Evolutionary conservation across 2,888 invertebrate species (phyloP).

Genomic region (Drosophila limbata): DNA sequence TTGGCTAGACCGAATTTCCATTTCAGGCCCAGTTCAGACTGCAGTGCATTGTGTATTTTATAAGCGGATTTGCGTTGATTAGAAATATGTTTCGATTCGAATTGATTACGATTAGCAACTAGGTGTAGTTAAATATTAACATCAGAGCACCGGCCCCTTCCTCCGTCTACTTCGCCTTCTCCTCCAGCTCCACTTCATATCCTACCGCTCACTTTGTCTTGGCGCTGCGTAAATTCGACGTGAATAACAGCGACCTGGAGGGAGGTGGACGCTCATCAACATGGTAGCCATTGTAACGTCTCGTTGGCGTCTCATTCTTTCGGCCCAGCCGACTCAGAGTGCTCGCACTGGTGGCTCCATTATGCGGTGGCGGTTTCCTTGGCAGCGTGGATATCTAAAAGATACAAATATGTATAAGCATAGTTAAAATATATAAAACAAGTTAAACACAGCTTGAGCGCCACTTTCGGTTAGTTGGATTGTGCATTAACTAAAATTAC

Average conservation of each 20-base stretch:
- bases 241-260: slow-evolving; percentile 81
- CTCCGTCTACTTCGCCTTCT: not conserved
- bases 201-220: slow-evolving; percentile 53
- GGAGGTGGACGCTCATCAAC: slow-evolving; percentile 82
- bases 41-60: slow-evolving; percentile 13
- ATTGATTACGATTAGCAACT: slow-evolving; percentile 58
- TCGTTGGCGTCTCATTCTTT: slow-evolving; percentile 71
- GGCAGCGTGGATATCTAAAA: slow-evolving; percentile 82
- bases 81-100: slow-evolving; percentile 58
- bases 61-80: slow-evolving; percentile 47
- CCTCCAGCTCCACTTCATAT: not conserved
- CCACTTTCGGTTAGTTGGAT: not conserved
- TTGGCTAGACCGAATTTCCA: slow-evolving; percentile 14
- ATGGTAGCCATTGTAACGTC: slow-evolving; percentile 69
- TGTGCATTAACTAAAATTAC: not conserved
- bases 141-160: slow-evolving; percentile 50
- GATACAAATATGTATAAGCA: not conserved
- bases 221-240: slow-evolving; percentile 81
- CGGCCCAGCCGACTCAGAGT: slow-evolving; percentile 78
- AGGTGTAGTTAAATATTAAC: slow-evolving; percentile 55
- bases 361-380: slow-evolving; percentile 78
- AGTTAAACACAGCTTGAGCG: slow-evolving; percentile 24
- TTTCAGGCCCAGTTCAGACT: slow-evolving; percentile 19
- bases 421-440: slow-evolving; percentile 6
- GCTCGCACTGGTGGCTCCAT: slow-evolving; percentile 73